Base-by-base conservation (phyloP, 92 coral and sea anemone species). In the Phenganax marumi region DNA sequence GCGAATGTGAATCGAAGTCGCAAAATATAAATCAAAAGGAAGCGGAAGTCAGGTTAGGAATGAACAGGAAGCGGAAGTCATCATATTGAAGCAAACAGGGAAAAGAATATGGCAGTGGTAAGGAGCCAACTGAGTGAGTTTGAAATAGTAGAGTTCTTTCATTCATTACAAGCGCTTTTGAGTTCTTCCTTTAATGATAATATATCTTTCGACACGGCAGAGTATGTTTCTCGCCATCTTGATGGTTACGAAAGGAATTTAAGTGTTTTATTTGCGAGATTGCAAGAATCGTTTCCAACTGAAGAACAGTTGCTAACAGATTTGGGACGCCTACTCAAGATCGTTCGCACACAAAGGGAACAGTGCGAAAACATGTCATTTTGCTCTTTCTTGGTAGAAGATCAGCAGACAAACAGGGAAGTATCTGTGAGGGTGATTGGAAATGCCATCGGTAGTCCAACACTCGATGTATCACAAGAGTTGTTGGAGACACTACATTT, bases 61-160 rank as follows among this genome's bases (percentile, higher is more conserved):
- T 61, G 22, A 26, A 61, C 6, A 16, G 68, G 68, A 61, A 61
- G 22, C 68, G 68, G 63, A 73, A 73, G 79, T 73, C 17, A 54
- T 24, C 12, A 70, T 12, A 18, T 23, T 10, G 14, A 64, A 64
- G 33, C 23, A 6, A 18, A 12, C 23, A 12, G 33, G 8, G n/a
- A 7, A 64, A 64, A n/a, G 3, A 73, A 50, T 47, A 73, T 43
- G 57, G 57, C 57, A 60, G 60, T n/a, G 12, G 77, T 73, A 2
- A 73, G 79, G 51, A 73, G 33, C 79, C 79, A 73, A 22, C 62
- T 51, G 5, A 73, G 24, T 8, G 79, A 73, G 50, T 48, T 48
- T 22, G 79, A 73, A 51, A 73, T 73, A 33, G 79, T 50, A 73
- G 63, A 51, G 21, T 73, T 73, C 24, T 51, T 73, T 73, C 79